These are phyloP conservation scores for Etheostoma spectabile DNA, from an alignment of 2,113 vertebrate genomes.

Conservation along the genomic window DNA sequence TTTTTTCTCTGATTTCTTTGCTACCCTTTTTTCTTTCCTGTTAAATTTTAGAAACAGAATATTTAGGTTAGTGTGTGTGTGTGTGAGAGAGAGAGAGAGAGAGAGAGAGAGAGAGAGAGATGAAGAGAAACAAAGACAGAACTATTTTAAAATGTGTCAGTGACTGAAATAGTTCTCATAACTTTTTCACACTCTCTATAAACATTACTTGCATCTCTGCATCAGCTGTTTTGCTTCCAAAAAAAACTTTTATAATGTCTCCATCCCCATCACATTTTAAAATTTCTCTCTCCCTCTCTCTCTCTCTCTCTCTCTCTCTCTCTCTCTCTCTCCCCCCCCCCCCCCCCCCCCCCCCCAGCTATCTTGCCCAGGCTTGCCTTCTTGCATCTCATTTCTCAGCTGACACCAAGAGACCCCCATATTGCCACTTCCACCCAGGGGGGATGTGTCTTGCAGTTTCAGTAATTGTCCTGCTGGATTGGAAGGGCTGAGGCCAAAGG, in stretches of 20 bases:
- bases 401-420: slow-evolving; percentile 53
- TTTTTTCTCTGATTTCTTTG: slow-evolving; percentile 25
- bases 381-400: slow-evolving; percentile 61
- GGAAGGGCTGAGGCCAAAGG: slow-evolving; percentile 64
- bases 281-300: slow-evolving; percentile 1
- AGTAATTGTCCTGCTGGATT: slow-evolving; percentile 72
- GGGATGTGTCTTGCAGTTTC: slow-evolving; percentile 51
- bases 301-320: not conserved
- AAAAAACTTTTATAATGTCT: slow-evolving; percentile 69
- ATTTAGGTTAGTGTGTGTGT: slow-evolving; percentile 37
- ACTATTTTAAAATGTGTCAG: slow-evolving; percentile 46
- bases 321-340: not conserved
- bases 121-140: not conserved
- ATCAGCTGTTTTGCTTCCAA: slow-evolving; percentile 68
- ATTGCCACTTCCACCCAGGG: slow-evolving; percentile 50
- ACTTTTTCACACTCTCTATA: slow-evolving; percentile 61
- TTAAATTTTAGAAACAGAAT: slow-evolving; percentile 56
- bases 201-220: slow-evolving; percentile 66
- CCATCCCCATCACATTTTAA: slow-evolving; percentile 55
- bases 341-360: too few relatives aligned
- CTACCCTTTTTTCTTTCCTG: slow-evolving; percentile 15
- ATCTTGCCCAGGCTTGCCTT: not conserved
- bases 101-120: not conserved
- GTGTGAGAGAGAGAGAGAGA: slow-evolving; percentile 6
- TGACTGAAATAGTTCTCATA: slow-evolving; percentile 45